Evolutionary conservation across 2,797 vertebrate species (phyloP), one percentile per base, ranked within the genome.

Genomic region (Dermochelys coriacea): DNA sequence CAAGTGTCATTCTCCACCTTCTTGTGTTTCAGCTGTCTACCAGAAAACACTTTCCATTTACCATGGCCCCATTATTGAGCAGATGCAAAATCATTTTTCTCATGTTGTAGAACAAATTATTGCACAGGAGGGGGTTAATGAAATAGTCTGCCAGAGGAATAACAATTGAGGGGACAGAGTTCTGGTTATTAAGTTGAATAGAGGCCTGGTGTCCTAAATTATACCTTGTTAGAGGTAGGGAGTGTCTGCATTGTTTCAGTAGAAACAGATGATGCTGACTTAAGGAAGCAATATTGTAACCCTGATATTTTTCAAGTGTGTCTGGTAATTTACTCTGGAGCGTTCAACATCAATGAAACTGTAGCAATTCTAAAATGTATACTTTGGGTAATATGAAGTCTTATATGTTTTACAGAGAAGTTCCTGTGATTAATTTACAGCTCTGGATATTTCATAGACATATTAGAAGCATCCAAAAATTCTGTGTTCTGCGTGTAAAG

Each of bases 71-170:
- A 95, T 97, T 96, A 94, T 94, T 94, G 92, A 96, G 95, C 86
- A 97, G 91, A 95, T 97, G 96, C 90, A 97, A 97, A 97, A 97
- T 93, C 95, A 81, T 96, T 97, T 96, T 97, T 94, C 92, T 91
- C 97, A 95, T 91, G 95, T 97, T 96, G 96, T 91, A 97, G 92
- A 97, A 85, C 86, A 98, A 98, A 98, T 98, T 98, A 97, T 97
- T 96, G 92, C 97, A 95, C 97, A 96, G 91, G 91, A 97, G 96
- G 97, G 93, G 93, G 87, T 97, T 98, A 98, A 98, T 97, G 95
- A 97, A 97, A 97, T 95, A 97, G 85, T 95, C 96, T 97, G 90
- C 92, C 92, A 95, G 88, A 96, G 89, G 88, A 96, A 93, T 97
- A 98, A 97, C 98, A 98, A 97, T 96, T 75, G 87, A 97, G 95